Evolutionary conservation across 1,140 invertebrate genomes (phyloP), one percentile per base, ranked within the genome.

Genomic region (Trichonephila clavata): DNA sequence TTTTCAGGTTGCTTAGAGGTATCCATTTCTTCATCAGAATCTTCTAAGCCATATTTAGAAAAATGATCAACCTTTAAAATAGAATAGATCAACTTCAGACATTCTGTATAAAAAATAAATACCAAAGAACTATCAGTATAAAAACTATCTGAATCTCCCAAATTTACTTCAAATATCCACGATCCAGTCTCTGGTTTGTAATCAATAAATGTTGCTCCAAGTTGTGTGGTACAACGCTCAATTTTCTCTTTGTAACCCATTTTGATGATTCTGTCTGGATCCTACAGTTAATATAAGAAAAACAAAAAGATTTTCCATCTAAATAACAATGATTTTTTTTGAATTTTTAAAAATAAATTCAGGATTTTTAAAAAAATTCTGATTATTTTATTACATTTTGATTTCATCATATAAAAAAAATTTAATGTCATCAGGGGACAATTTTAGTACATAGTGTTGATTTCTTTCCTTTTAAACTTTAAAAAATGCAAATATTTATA

Each of bases 171-270:
- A 96, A 97, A 97, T 71, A 97, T 98, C 99, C 99, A 99, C 27
- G 98, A 99, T 14, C 99, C 99, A 65, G 98, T 99, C 95, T 98
- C 97, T 0, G 99, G 98, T 1, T 98, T 96, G 96, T 99, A 99
- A 95, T 99, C 99, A 21, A 99, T 97, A 95, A 99, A 99, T 84
- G 97, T 97, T 0, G 98, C 98, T 86, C 97, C 97, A 95, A 99
- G 97, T 95, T 98, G 98, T 81, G 97, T 97, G 92, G 98, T 98
- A 5, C 98, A 97, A 84, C 97, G 96, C 68, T 98, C 97, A 68
- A 99, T 95, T 95, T 98, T 98, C 20, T 97, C 97, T 95, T 98
- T 97, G 96, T 98, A 99, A 95, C 98, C 97, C 97, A 99, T 98
- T 65, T 97, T 96, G 10, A 97, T 95, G 1, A 99, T 95, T 94